These are phyloP conservation scores for Schizopygopsis pylzovi DNA, from an alignment of 2,797 vertebrate species.

Conservation along the genomic window DNA sequence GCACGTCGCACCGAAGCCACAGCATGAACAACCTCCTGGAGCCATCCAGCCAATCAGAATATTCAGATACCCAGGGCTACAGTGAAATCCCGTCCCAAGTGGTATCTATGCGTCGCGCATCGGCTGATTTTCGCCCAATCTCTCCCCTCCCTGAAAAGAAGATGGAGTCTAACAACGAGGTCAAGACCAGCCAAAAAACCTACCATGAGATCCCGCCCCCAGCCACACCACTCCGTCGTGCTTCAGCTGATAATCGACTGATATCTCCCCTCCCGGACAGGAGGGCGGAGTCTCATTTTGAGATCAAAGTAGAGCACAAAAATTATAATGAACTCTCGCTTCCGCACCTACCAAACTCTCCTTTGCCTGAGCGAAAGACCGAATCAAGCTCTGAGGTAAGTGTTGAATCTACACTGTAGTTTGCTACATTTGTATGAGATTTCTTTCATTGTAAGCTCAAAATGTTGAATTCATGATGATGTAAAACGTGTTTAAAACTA, in stretches of 20 bases:
- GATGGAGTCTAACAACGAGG: conserved; percentile 57
- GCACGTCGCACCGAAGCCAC: conserved; percentile 78
- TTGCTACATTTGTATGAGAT: background rate
- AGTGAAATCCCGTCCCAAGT: conserved; percentile 66
- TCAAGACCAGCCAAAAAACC: conserved; percentile 63
- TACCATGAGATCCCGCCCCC: conserved; percentile 63
- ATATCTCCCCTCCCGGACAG: conserved; percentile 67
- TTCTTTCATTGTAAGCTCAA: background rate
- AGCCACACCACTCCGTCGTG: conserved; percentile 62
- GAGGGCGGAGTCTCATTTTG: conserved; percentile 63
- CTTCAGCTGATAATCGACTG: conserved; percentile 63
- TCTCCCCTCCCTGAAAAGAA: conserved; percentile 72
- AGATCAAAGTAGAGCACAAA: conserved; percentile 68
- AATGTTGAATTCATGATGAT: background rate
- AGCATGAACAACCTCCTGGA: conserved; percentile 88
- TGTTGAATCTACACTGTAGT: background rate
- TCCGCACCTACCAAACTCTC: conserved; percentile 26
- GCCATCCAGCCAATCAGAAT: conserved; percentile 69
- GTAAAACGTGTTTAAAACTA: background rate
- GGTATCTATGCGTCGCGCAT: conserved; percentile 69
- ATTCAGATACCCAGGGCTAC: conserved; percentile 54
- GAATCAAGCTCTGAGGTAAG: conserved; percentile 44
- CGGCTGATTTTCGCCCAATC: conserved; percentile 64
- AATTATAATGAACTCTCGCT: conserved; percentile 9
- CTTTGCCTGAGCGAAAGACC: conserved; percentile 28